Base-by-base conservation (phyloP, 2,888 invertebrate species). In the Hoplodrina ambigua region DNA sequence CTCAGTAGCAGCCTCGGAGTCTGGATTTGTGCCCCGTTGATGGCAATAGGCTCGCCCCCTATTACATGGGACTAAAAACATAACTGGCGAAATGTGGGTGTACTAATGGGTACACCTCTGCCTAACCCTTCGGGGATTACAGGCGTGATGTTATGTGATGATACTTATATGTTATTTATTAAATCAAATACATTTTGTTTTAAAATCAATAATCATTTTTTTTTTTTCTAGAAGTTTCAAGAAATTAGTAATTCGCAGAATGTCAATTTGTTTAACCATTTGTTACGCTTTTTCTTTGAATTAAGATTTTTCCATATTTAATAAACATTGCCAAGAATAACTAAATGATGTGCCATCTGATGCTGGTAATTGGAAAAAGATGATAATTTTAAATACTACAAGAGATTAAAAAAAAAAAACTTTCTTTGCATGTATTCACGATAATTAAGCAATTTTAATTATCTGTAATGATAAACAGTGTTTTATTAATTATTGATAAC, bases 311-410 rank as follows among this genome's bases (percentile, higher is more conserved):
- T 11, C 11, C 41, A 37, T 1, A 7, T 37, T 37, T 37, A 37
- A 37, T 8, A 37, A 37, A 37, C 37, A 37, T 8, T 37, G 37
- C 37, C 37, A 37, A 37, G 37, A n/a, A 15, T 19, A n/a, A 20
- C 17, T 20, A n/a, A 69, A 57, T 11, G 41, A 53, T 11, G n/a
- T 73, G 11, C 41, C 41, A 41, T 41, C 52, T 49, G 19, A 30
- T 52, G 13, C 44, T 56, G 41, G 17, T 13, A 71, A 60, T 56
- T 71, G 78, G 60, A 71, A 73, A 78, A 78, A 37, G 25, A 25
- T 33, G 8, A 10, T 17, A 25, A n/a, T 8, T 25, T 49, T 53
- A 57, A 60, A 60, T 70, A 6, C 30, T 37, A 20, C 20, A 49
- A 57, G 44, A 33, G 19, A 46, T 6, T 37, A 15, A 20, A 4